phyloP scores from a whole-genome alignment of 1,140 invertebrate genomes.

The Lasaia peninsularis region DNA sequence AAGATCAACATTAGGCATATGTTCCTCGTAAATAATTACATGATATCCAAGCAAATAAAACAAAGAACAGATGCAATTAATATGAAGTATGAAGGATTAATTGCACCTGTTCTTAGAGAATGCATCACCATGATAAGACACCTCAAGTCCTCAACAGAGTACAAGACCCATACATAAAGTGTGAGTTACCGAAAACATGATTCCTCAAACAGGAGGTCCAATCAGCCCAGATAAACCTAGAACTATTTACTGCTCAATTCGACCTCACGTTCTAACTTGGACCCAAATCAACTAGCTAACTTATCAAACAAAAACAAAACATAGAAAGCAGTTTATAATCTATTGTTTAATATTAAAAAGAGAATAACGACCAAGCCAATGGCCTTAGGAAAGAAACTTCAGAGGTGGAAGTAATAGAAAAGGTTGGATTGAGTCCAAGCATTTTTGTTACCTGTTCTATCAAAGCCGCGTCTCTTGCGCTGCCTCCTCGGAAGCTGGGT shows the following conservation, averaged over 20 bases:
- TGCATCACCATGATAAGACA: conserved; percentile 29
- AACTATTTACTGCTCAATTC: conserved; percentile 47
- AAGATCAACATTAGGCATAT: too few relatives aligned
- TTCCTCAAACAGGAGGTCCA: conserved; percentile 12
- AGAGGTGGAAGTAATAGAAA: conserved; percentile 12
- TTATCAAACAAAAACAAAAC: conserved; percentile 4
- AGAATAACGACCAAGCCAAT: neutral
- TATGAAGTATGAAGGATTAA: neutral
- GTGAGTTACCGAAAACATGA: conserved; percentile 6
- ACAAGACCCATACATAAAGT: conserved; percentile 7
- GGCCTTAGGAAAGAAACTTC: neutral
- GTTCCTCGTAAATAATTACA: conserved; percentile 63
- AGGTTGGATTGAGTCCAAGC: conserved; percentile 60
- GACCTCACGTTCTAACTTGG: conserved; percentile 60
- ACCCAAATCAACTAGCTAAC: conserved; percentile 54
- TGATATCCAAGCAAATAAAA: conserved; percentile 52
- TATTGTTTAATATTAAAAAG: too few relatives aligned
- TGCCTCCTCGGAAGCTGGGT: conserved; percentile 77
- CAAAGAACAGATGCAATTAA: conserved; percentile 30
- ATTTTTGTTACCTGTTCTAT: conserved; percentile 76
- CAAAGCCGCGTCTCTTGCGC: conserved; percentile 78
- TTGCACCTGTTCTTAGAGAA: conserved; percentile 25
- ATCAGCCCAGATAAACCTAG: conserved; percentile 18
- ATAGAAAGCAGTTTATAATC: neutral
- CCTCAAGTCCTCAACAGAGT: conserved; percentile 10